A percentile compares a stretch with the other conserved stretches of the same genome.
phyloP scores from a whole-genome alignment of 2,888 invertebrate species.

The Trissonchulus sp. region DNA sequence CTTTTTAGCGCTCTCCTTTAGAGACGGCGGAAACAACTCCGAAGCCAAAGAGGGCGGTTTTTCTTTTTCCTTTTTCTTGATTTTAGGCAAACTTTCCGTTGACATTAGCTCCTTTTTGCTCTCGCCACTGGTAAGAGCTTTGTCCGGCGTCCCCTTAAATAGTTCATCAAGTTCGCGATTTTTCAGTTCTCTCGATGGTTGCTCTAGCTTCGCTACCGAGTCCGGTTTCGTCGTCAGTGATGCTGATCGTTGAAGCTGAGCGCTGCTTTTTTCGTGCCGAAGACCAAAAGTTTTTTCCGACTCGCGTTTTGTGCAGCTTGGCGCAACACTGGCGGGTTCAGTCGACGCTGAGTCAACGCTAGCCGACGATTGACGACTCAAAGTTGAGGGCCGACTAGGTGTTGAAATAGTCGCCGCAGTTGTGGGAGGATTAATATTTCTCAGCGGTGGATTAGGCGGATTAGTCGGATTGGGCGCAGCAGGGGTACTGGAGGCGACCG shows the following conservation, averaged over 20 bases:
- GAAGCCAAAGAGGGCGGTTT: no score
- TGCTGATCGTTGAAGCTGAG: background rate
- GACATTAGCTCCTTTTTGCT: slow-evolving; percentile 35
- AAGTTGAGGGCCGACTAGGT: background rate
- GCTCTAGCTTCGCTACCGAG: background rate
- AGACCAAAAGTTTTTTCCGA: slow-evolving; percentile 28
- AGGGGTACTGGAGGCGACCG: background rate
- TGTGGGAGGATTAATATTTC: no score
- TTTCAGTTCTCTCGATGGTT: slow-evolving; percentile 22
- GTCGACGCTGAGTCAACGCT: background rate
- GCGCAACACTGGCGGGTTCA: background rate
- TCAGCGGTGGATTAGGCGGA: background rate
- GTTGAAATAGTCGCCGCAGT: no score
- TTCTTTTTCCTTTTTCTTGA: slow-evolving; percentile 59
- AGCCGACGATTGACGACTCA: background rate
- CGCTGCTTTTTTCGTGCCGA: background rate
- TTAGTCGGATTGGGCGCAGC: background rate
- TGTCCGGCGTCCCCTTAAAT: slow-evolving; percentile 7
- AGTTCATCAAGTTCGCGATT: slow-evolving; percentile 31
- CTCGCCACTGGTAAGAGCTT: background rate
- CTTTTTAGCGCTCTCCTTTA: no score
- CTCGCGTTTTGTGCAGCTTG: background rate
- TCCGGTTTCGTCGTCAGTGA: background rate
- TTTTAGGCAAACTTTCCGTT: slow-evolving; percentile 53
- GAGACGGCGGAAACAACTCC: no score